Conservation (phyloP, 2,113 vertebrate genomes). For the Cercocebus atys region DNA sequence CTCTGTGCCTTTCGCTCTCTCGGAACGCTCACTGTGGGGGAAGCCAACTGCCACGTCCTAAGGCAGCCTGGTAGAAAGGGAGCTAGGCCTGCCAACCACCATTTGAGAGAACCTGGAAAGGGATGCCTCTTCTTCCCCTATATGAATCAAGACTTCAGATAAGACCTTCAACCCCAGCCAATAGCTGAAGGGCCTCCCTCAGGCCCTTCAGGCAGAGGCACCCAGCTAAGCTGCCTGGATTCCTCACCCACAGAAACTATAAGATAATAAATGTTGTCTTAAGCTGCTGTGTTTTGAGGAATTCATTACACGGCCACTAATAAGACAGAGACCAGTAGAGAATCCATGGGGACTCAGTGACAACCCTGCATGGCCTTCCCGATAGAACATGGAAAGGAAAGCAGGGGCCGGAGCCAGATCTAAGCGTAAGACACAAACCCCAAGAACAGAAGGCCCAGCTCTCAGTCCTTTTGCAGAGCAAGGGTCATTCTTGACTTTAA, state of each 20-base stretch:
- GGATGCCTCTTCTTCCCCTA: background rate
- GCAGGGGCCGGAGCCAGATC: background rate
- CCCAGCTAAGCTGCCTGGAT: background rate
- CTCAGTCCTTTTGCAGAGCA: background rate
- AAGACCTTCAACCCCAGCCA: background rate
- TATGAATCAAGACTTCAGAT: background rate
- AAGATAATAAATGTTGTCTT: background rate
- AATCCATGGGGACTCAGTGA: background rate
- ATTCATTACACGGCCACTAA: background rate
- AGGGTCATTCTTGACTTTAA: slow-evolving; percentile 51
- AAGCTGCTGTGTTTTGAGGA: background rate
- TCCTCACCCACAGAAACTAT: slow-evolving; percentile 16
- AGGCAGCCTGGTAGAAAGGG: background rate
- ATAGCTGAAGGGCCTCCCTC: background rate
- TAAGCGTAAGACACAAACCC: background rate
- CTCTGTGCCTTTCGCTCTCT: background rate
- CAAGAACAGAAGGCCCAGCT: background rate
- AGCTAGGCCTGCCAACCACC: background rate
- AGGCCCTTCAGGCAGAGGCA: background rate
- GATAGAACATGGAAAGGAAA: background rate
- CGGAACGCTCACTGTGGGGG: background rate
- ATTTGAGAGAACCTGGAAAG: background rate
- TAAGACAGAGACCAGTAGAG: background rate
- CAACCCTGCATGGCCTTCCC: background rate
- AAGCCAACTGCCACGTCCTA: background rate